phyloP scores from a whole-genome alignment of 2,888 invertebrate genomes.

The Zhuqinia jingwanae region DNA sequence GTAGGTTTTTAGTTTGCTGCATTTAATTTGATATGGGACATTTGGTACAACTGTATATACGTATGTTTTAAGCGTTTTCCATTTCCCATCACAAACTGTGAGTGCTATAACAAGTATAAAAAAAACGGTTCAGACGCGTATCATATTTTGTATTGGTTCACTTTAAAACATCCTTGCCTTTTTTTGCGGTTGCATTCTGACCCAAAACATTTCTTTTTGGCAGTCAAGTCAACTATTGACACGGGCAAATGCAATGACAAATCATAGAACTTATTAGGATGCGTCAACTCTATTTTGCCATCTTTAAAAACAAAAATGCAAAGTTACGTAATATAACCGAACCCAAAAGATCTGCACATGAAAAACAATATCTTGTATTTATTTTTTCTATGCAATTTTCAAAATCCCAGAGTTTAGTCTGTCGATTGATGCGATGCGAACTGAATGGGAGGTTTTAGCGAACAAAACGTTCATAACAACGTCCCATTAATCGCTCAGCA shows the following conservation, averaged over 20 bases:
- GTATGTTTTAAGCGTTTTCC: neutral
- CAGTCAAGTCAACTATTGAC: conserved; percentile 7
- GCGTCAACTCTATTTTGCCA: conserved; percentile 19
- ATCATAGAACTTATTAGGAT: conserved; percentile 1
- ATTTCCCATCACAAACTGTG: no score
- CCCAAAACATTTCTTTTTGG: conserved; percentile 55
- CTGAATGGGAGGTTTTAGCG: no score
- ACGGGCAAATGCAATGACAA: conserved; percentile 27
- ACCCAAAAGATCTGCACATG: neutral
- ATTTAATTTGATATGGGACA: no score
- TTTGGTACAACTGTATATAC: no score
- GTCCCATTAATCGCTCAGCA: conserved; percentile 13
- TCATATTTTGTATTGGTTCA: neutral
- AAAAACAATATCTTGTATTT: no score
- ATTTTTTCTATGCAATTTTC: no score
- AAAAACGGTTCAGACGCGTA: no score
- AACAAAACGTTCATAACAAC: neutral
- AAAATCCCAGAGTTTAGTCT: no score
- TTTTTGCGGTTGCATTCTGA: conserved; percentile 26
- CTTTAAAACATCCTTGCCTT: neutral
- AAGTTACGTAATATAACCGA: conserved; percentile 5
- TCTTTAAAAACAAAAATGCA: neutral
- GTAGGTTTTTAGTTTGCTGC: no score
- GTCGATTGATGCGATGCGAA: no score
- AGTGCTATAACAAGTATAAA: no score